These are phyloP conservation scores for Calosoma granatense DNA, from an alignment of 1,140 invertebrate genomes.

Conservation along the genomic window DNA sequence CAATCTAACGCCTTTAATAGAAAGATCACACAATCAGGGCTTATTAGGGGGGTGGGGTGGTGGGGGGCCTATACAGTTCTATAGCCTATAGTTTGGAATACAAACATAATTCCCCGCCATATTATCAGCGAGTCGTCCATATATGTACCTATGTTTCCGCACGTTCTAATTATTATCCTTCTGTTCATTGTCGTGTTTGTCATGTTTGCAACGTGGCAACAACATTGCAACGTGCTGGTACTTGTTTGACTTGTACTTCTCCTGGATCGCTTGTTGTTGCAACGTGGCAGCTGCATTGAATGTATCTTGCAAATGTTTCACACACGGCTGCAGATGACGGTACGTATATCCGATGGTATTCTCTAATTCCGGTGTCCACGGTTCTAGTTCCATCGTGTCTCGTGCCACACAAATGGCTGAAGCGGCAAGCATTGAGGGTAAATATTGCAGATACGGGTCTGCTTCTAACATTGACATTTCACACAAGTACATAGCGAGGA, in stretches of 20 bases:
- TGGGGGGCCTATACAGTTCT: too few relatives aligned
- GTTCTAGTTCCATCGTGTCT: conserved; percentile 51
- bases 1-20: too few relatives aligned
- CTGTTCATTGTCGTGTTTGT: too few relatives aligned
- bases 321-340: conserved; percentile 54
- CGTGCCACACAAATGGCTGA: conserved; percentile 72
- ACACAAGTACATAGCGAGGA: conserved; percentile 71
- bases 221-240: conserved; percentile 25
- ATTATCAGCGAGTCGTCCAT: too few relatives aligned
- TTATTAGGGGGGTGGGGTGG: too few relatives aligned
- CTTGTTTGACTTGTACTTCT: conserved; percentile 28
- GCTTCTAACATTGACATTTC: conserved; percentile 79
- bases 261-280: conserved; percentile 64
- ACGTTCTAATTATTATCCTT: too few relatives aligned
- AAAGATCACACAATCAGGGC: too few relatives aligned
- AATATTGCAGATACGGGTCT: conserved; percentile 70
- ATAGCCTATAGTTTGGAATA: too few relatives aligned
- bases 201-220: conserved; percentile 13
- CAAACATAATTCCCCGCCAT: too few relatives aligned
- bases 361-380: conserved; percentile 54
- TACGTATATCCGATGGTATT: conserved; percentile 58
- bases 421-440: conserved; percentile 78
- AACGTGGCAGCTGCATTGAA: conserved; percentile 53
- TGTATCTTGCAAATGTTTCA: conserved; percentile 55
- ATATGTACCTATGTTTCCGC: too few relatives aligned